Percentiles rank a stretch among this genome's conserved stretches.
These are phyloP conservation scores for Simalia tracyae DNA, from an alignment of 2,797 vertebrate species.

Conservation along the genomic window DNA sequence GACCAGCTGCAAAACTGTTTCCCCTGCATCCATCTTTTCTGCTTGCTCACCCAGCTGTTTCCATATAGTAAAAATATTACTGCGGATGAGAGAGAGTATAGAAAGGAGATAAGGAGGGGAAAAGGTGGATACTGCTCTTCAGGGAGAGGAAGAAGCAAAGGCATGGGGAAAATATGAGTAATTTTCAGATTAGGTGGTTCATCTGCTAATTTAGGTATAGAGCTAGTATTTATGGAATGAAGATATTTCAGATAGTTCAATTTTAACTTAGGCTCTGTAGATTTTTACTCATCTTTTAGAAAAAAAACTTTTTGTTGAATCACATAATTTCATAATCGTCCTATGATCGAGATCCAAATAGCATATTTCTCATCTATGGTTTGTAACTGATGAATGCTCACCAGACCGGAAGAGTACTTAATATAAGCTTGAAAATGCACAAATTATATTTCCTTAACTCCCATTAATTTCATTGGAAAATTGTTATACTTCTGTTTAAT, in stretches of 20 bases:
- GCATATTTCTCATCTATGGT: constrained; percentile 5
- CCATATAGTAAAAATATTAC: background rate
- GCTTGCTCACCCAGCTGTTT: background rate
- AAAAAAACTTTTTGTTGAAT: background rate
- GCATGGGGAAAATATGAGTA: background rate
- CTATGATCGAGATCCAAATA: background rate
- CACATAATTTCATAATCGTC: background rate
- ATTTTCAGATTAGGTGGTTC: background rate
- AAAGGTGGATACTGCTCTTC: background rate
- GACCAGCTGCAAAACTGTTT: background rate
- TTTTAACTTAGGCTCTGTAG: background rate
- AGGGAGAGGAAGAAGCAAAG: background rate
- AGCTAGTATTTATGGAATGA: background rate
- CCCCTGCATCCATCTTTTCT: background rate
- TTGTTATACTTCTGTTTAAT: background rate
- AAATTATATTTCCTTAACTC: background rate
- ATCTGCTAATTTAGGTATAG: background rate
- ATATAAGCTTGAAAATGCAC: background rate
- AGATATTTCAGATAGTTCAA: background rate
- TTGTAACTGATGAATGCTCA: constrained; percentile 2
- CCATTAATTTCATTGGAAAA: background rate
- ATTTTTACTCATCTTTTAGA: background rate
- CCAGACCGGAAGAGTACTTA: background rate
- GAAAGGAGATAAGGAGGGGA: background rate
- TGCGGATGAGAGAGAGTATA: background rate